These are phyloP conservation scores for Pipistrellus kuhlii DNA, from an alignment of 2,797 vertebrate species.

Conservation along the genomic window DNA sequence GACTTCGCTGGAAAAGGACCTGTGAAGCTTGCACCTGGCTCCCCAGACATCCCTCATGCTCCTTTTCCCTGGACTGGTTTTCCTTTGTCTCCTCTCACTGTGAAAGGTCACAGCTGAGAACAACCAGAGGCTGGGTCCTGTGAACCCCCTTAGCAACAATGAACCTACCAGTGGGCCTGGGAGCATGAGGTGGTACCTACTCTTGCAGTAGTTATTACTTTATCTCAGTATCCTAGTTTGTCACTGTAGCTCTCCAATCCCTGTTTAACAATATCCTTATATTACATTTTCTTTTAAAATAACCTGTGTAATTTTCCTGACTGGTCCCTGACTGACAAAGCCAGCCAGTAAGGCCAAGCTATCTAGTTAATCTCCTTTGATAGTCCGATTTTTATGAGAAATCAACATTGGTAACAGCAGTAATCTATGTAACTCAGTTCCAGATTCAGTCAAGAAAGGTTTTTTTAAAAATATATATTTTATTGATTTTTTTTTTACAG, in stretches of 20 bases:
- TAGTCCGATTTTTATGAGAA: neutral
- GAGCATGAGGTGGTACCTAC: neutral
- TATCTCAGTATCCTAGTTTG: neutral
- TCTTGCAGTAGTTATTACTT: neutral
- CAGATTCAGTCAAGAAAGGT: neutral
- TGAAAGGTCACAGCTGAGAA: neutral
- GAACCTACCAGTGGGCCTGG: neutral
- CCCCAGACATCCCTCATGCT: neutral
- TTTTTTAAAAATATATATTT: no score
- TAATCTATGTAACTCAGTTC: neutral
- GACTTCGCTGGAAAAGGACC: neutral
- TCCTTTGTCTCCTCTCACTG: neutral
- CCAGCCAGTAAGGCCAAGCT: neutral
- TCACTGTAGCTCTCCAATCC: neutral
- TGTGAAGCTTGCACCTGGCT: neutral
- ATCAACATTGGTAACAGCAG: neutral
- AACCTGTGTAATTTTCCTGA: slow-evolving; percentile 9
- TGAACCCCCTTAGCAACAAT: neutral
- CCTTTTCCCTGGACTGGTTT: neutral
- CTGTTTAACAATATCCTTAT: neutral
- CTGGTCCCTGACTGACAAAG: neutral
- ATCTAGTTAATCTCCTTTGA: neutral
- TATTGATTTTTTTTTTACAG: no score
- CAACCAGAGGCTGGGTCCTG: neutral
- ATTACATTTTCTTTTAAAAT: slow-evolving; percentile 8